phyloP scores from a whole-genome alignment of 2,113 vertebrate genomes.

The Labeo rohita region DNA sequence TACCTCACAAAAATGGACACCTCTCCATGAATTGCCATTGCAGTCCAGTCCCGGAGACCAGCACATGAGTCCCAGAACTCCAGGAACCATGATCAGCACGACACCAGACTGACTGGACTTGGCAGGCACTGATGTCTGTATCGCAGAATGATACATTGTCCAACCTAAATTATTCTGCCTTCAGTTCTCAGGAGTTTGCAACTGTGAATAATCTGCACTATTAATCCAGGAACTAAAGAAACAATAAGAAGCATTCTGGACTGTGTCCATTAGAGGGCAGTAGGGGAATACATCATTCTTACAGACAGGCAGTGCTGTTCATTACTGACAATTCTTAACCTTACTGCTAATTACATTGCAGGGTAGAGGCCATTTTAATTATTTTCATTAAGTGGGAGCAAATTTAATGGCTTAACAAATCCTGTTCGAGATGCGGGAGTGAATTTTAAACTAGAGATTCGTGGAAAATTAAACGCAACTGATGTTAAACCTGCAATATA shows the following conservation, averaged over 20 bases:
- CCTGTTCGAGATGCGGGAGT: neutral
- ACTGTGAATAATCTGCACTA: neutral
- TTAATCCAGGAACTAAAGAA: neutral
- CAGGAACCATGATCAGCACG: constrained; percentile 67
- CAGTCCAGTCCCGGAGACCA: constrained; percentile 69
- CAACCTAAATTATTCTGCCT: neutral
- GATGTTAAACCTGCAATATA: neutral
- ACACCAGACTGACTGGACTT: constrained; percentile 67
- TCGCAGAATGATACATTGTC: neutral
- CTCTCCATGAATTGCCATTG: constrained; percentile 70
- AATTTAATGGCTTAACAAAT: neutral
- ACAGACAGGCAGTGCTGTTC: neutral
- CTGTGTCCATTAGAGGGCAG: constrained; percentile 40
- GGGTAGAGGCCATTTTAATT: constrained; percentile 9
- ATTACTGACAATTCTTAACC: neutral
- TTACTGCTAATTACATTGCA: neutral
- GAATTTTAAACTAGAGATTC: neutral
- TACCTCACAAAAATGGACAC: constrained; percentile 76
- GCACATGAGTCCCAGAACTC: constrained; percentile 69
- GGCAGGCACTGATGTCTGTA: constrained; percentile 68
- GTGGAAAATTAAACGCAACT: neutral
- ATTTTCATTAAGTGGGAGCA: neutral
- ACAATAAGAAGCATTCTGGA: constrained; percentile 5
- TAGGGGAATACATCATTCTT: constrained; percentile 6
- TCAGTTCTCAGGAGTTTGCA: neutral